Evolutionary conservation across 2,888 invertebrate genomes (phyloP).

Genomic region (Timema podura): DNA sequence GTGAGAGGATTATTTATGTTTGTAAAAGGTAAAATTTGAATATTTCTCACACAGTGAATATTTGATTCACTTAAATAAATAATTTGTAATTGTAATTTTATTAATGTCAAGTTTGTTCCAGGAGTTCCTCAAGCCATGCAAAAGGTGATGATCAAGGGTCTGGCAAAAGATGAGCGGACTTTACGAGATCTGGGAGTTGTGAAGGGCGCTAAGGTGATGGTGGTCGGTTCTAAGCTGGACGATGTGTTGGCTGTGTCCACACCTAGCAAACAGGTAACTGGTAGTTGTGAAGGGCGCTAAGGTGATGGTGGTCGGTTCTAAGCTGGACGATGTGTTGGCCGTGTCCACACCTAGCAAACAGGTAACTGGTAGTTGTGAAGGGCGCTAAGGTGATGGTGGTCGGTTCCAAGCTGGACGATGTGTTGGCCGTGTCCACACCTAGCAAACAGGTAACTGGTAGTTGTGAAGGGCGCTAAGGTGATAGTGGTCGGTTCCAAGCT

Average conservation of each 20-base stretch:
- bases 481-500: constrained; percentile 89
- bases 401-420: constrained; percentile 83
- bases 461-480: constrained; percentile 77
- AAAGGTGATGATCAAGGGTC: constrained; percentile 84
- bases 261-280: constrained; percentile 65
- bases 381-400: constrained; percentile 88
- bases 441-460: constrained; percentile 68
- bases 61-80: too few relatives aligned
- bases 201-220: constrained; percentile 83
- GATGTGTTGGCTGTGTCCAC: constrained; percentile 79
- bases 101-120: constrained; percentile 37
- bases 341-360: constrained; percentile 71
- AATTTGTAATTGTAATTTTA: too few relatives aligned
- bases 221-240: constrained; percentile 83
- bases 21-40: too few relatives aligned
- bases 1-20: too few relatives aligned
- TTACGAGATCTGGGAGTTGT: constrained; percentile 72
- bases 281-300: constrained; percentile 79
- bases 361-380: constrained; percentile 71
- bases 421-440: constrained; percentile 74
- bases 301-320: constrained; percentile 88
- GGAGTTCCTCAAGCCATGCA: constrained; percentile 79
- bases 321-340: constrained; percentile 78
- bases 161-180: constrained; percentile 78
- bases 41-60: too few relatives aligned